These are phyloP conservation scores for Scyliorhinus canicula DNA, from an alignment of 2,797 vertebrate species.

Conservation along the genomic window DNA sequence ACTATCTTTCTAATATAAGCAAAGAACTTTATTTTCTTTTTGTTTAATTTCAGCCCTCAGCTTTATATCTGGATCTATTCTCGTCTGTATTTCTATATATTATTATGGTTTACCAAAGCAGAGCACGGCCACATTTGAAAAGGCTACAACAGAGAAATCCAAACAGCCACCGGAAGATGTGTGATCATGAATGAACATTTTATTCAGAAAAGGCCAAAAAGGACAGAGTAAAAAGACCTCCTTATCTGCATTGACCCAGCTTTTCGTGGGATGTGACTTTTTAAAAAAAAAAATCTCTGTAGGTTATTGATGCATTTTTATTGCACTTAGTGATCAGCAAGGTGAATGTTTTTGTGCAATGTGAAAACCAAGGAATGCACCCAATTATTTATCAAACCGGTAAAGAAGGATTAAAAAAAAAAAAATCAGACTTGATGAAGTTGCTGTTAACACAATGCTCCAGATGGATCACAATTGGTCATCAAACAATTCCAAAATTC, in stretches of 20 bases:
- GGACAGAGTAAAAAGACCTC: neutral
- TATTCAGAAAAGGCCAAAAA: neutral
- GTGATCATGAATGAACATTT: slow-evolving; percentile 54
- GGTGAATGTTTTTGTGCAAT: neutral
- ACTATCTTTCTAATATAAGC: neutral
- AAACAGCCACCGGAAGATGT: slow-evolving; percentile 69
- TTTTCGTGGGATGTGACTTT: neutral
- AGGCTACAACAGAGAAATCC: slow-evolving; percentile 48
- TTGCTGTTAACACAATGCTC: neutral
- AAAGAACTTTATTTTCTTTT: neutral
- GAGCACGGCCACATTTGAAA: slow-evolving; percentile 69
- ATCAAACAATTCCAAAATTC: neutral
- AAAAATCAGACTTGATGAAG: neutral
- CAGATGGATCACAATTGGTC: neutral
- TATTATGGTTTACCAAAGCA: slow-evolving; percentile 87
- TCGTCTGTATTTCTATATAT: slow-evolving; percentile 93
- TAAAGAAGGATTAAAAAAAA: neutral
- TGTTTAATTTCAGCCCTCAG: slow-evolving; percentile 62
- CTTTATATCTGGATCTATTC: slow-evolving; percentile 71
- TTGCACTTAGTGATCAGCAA: neutral
- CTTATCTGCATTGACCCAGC: neutral
- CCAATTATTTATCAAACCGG: neutral
- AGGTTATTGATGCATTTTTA: neutral
- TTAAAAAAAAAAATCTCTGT: neutral
- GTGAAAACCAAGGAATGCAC: neutral